Percentiles rank a stretch among this genome's conserved stretches.
Conservation (phyloP, 2,888 invertebrate genomes). For the Ecliptopera silaceata region DNA sequence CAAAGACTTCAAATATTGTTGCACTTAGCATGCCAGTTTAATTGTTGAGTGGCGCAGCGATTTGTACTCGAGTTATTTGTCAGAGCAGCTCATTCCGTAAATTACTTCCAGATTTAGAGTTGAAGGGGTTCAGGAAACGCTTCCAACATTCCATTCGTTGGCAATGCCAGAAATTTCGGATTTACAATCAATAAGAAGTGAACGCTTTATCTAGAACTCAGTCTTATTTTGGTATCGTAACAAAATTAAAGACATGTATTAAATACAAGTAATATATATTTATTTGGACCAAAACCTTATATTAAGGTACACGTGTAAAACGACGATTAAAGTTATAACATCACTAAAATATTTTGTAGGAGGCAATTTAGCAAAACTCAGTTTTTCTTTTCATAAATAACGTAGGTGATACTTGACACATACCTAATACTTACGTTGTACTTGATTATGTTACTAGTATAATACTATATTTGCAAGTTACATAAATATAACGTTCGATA, state of each 20-base stretch:
- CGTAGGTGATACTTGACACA: no score
- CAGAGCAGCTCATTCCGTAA: slow-evolving; percentile 71
- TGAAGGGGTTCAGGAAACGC: slow-evolving; percentile 63
- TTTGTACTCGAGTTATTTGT: slow-evolving; percentile 78
- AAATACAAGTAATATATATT: no score
- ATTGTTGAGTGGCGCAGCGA: slow-evolving; percentile 58
- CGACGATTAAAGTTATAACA: no score
- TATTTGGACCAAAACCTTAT: no score
- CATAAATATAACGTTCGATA: slow-evolving; percentile 42
- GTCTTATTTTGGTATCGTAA: background rate
- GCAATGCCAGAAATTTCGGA: slow-evolving; percentile 51
- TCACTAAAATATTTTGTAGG: no score
- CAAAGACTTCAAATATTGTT: slow-evolving; percentile 38
- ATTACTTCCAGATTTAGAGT: slow-evolving; percentile 77
- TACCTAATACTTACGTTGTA: no score
- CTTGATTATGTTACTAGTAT: background rate
- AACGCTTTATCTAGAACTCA: background rate
- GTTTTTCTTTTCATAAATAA: no score
- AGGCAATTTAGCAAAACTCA: no score
- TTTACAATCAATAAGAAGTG: slow-evolving; percentile 52
- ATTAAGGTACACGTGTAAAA: no score
- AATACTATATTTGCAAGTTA: no score
- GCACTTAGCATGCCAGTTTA: slow-evolving; percentile 61
- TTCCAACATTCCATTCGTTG: slow-evolving; percentile 56
- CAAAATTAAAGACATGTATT: no score